phyloP scores from a whole-genome alignment of 2,113 vertebrate species.

The Corapipo altera region DNA sequence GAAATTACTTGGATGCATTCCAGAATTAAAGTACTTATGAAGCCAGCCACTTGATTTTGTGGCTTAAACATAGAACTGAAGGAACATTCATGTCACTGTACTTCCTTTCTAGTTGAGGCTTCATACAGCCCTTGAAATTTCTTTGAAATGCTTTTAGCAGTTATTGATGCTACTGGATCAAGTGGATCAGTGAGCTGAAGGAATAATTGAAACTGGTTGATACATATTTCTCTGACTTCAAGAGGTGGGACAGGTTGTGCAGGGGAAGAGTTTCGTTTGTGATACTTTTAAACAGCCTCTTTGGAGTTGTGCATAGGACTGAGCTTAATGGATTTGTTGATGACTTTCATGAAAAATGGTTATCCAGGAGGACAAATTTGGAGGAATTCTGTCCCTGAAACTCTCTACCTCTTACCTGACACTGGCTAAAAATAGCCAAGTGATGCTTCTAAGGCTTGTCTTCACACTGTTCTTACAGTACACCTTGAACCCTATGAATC shows the following conservation, averaged over 20 bases:
- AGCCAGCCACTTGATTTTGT: not conserved
- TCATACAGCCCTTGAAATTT: not conserved
- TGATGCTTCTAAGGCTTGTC: not conserved
- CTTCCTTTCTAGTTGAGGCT: not conserved
- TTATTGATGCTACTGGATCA: not conserved
- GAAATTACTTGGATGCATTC: not conserved
- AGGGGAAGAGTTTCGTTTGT: not conserved
- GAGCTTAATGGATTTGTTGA: not conserved
- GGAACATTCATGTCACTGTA: not conserved
- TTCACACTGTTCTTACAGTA: not conserved
- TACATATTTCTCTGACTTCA: rapidly evolving
- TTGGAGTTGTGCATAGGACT: not conserved
- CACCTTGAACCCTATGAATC: not conserved
- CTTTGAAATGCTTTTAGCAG: not conserved
- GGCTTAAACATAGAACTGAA: not conserved
- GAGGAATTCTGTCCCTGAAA: not conserved
- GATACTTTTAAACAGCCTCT: not conserved
- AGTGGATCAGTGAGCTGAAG: not conserved
- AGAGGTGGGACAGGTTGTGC: not conserved
- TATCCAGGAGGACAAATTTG: not conserved
- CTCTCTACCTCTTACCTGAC: not conserved
- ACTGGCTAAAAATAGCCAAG: not conserved
- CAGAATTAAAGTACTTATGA: not conserved
- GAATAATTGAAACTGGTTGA: not conserved
- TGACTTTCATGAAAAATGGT: not conserved